Conservation (phyloP, 2,113 vertebrate species). For the Procapra przewalskii region DNA sequence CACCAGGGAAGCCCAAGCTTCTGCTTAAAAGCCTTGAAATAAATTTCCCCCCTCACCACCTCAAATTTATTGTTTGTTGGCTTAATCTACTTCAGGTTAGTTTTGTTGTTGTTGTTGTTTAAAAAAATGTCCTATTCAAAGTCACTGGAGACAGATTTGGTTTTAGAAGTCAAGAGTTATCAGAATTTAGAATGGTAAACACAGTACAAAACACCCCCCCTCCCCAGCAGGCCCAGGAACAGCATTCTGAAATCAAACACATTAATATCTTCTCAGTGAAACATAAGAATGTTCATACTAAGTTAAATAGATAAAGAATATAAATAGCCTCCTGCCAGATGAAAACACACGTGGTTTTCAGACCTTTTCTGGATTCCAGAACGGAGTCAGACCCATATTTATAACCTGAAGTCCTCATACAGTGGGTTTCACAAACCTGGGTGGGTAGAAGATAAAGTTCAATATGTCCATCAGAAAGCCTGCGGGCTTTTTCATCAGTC, state of each 20-base stretch:
- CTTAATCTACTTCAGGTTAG: not conserved
- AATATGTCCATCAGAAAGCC: not conserved
- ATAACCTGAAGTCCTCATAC: not conserved
- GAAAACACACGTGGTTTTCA: slow-evolving; percentile 31
- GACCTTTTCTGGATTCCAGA: not conserved
- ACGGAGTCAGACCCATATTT: not conserved
- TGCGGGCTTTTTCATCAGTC: not conserved
- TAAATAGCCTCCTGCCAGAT: not conserved
- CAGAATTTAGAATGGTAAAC: not conserved
- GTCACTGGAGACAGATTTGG: not conserved
- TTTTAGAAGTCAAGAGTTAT: not conserved
- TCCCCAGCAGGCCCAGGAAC: not conserved
- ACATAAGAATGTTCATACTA: not conserved
- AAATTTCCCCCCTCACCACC: not conserved
- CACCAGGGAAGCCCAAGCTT: not conserved
- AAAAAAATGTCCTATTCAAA: not conserved
- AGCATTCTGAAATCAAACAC: not conserved
- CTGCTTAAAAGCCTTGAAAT: not conserved
- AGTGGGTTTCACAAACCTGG: not conserved
- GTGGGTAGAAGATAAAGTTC: not conserved
- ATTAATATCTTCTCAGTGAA: not conserved
- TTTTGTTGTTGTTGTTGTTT: not conserved
- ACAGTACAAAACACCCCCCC: not conserved
- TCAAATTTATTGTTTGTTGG: not conserved
- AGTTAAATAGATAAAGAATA: not conserved